phyloP scores from a whole-genome alignment of 2,113 vertebrate genomes.

The Motacilla tschutschensis region DNA sequence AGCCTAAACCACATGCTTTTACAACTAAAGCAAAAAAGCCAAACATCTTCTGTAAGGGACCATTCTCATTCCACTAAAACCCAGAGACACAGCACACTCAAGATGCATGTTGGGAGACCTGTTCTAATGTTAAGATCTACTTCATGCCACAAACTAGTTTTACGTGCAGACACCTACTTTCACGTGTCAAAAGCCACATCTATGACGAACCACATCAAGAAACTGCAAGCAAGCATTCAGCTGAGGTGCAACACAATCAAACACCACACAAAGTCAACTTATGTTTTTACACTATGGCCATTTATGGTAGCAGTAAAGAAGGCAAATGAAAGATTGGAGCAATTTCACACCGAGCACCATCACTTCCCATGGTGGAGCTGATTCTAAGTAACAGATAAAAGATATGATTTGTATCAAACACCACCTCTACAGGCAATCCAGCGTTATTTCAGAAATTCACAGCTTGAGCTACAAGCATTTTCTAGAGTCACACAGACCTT shows the following conservation, averaged over 20 bases:
- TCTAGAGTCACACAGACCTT: accelerated
- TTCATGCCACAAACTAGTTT: conserved; percentile 30
- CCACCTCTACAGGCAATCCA: background rate
- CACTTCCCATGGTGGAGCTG: background rate
- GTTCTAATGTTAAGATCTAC: background rate
- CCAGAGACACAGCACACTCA: background rate
- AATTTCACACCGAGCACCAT: background rate
- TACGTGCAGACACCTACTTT: conserved; percentile 21
- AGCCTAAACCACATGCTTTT: background rate
- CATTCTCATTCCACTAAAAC: background rate
- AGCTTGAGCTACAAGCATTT: background rate
- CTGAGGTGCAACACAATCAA: conserved; percentile 12
- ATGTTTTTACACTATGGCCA: background rate
- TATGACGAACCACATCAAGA: conserved; percentile 66
- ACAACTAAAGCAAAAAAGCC: background rate
- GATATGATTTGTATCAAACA: background rate
- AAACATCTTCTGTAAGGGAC: background rate
- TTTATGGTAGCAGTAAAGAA: conserved; percentile 36
- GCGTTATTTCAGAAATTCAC: background rate
- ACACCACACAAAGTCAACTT: background rate
- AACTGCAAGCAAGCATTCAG: conserved; percentile 54
- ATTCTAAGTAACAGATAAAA: background rate
- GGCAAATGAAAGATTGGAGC: background rate
- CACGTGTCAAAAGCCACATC: conserved; percentile 64
- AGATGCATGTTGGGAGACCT: background rate